Base-by-base conservation (phyloP, 2,113 vertebrate genomes). In the Columba livia region DNA sequence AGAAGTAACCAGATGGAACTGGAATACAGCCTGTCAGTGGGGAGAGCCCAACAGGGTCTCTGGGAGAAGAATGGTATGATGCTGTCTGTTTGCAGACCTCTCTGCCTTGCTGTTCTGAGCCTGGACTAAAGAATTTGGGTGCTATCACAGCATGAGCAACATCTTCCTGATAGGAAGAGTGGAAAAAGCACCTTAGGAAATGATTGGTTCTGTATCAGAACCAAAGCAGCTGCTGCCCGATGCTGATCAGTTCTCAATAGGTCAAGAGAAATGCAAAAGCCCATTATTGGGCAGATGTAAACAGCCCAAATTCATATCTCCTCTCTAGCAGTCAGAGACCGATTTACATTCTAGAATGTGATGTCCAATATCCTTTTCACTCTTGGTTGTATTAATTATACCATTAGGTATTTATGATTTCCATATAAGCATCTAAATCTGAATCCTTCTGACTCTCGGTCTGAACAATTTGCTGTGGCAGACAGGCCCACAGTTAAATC, bases 381-480 rank as follows among this genome's bases (percentile, higher is more conserved):
- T 78, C 34, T 42, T 62, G 77, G 79, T 51, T 80, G 51, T 19
- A 48, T 58, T 93, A 92, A 70, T 86, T 71, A 64, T 28, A 92
- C 77, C 62, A 61, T 66, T 66, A 79, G 66, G 31, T 73, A 69
- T 77, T 96, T 88, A 51, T 85, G 62, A 85, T 92, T 93, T 86
- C 92, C 88, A 48, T 38, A 81, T 38, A 78, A 84, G 83, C 65
- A 84, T 74, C 92, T 86, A 66, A 83, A 85, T 78, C 56, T 66
- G 89, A 78, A 90, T 57, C 42, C 42, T 90, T 56, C 62, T 90
- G 73, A 83, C 84, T 53, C 51, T 93, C 2, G 2, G 60, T 12
- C 47, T 81, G 79, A 91, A 57, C 40, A 90, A 89, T 85, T 85
- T 73, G 47, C 80, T 65, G 60, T 56, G 60, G 64, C 90, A 93